Percentiles rank a stretch among this genome's conserved stretches.
phyloP scores from a whole-genome alignment of 2,888 invertebrate species.

The Ptilodon capucinus region DNA sequence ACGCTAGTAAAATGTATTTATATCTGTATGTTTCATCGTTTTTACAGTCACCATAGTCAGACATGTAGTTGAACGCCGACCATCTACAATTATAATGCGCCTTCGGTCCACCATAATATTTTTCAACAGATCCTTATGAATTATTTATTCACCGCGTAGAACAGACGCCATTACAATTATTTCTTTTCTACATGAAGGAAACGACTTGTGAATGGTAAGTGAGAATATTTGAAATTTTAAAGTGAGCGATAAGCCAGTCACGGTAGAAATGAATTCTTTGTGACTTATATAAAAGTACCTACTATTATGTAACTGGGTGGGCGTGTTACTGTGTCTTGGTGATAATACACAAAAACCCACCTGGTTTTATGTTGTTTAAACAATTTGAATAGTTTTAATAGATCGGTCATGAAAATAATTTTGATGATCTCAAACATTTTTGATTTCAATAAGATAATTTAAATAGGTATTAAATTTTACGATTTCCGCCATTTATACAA shows the following conservation, averaged over 20 bases:
- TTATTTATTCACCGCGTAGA: conserved; percentile 73
- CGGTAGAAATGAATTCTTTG: conserved; percentile 4
- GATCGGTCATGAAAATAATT: too few species aligned
- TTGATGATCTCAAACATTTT: too few species aligned
- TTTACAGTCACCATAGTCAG: neutral
- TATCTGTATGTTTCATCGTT: neutral
- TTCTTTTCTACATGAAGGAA: conserved; percentile 68
- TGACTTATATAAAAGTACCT: neutral
- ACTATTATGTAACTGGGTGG: too few species aligned
- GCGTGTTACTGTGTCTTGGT: neutral
- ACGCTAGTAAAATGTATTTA: too few species aligned
- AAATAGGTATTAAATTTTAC: too few species aligned
- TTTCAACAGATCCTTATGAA: conserved; percentile 75
- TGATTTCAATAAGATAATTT: too few species aligned
- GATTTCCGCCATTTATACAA: too few species aligned
- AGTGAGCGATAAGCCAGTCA: conserved; percentile 30
- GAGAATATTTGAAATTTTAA: conserved; percentile 41
- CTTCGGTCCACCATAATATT: conserved; percentile 66
- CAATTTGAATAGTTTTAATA: too few species aligned
- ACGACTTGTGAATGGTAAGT: conserved; percentile 67
- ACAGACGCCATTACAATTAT: conserved; percentile 76
- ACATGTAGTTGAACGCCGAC: conserved; percentile 34
- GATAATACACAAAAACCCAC: neutral
- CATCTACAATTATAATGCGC: conserved; percentile 77
- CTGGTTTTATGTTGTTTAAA: too few species aligned